Evolutionary conservation across 2,113 vertebrate genomes (phyloP), one percentile per base, ranked within the genome.

Genomic region (Chinchilla lanigera): DNA sequence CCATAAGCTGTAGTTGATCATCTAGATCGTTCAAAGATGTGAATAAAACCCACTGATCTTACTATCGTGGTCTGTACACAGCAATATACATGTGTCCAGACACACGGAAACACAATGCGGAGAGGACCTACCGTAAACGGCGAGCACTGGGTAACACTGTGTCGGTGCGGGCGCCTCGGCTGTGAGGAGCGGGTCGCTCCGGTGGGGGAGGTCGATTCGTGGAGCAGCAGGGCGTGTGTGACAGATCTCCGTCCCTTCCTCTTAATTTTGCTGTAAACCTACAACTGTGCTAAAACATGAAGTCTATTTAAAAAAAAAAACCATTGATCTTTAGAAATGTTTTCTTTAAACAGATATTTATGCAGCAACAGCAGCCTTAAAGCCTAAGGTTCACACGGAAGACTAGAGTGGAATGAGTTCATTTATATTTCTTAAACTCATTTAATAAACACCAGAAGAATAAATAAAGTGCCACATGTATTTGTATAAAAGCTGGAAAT

Each of bases 401-500:
- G 24, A 83, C 20, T 52, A 30, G 12, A 5, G 20, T 56, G 12
- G 35, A 13, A 22, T 60, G 19, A 56, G 28, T 22, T 95, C 65
- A 80, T 81, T 86, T 85, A 7, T 81, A 10, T 89, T 75, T 86
- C 47, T 69, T 83, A 93, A 89, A 69, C 7, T 78, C 63, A 63
- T 83, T 3, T 75, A 35, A 82, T 73, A 58, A 80, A 84, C 47
- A 65, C 69, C 35, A 96, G 58, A 9, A 82, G 35, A 38, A 84
- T 83, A 75, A 80, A 61, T 26, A 22, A 11, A 60, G n/a, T 71
- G 0, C 7, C 44, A 84, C 33, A 93, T 33, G 35, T 8, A 26
- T 77, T 89, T 75, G 61, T 92, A 54, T 35, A 85, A 90, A 85
- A 84, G 56, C 58, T 81, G 60, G 95, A 26, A 90, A 65, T 60